Evolutionary conservation across 2,888 invertebrate species (phyloP), one percentile per base, ranked within the genome.

Genomic region (Andrena dorsata): DNA sequence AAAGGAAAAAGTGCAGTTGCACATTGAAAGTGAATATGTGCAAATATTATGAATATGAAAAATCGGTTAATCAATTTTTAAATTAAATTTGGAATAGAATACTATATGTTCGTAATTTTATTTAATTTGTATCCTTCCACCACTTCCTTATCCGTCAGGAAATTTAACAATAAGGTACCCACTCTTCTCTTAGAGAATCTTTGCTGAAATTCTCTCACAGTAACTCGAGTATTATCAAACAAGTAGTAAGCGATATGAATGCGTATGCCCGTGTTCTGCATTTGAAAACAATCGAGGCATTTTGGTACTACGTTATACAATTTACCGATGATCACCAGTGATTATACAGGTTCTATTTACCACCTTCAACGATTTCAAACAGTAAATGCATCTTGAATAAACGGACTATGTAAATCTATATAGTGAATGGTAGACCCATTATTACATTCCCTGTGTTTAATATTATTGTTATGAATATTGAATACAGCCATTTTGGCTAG

Each of bases 271-370:
- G 20, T 53, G 8, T 53, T 53, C 23, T 53, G 53, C n/a, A 53
- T 53, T 53, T 53, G 20, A n/a, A 20, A 53, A 53, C 53, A 53
- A 53, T 20, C 23, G 53, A n/a, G 53, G 53, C 23, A 53, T 23
- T 53, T 23, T 53, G 23, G 53, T 53, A 53, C n/a, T 20, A 53
- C 53, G 53, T 53, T 53, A 53, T 23, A 53, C 23, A 53, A 53
- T 53, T 53, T 53, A 10, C 23, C 23, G 53, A 53, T 53, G 8
- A 53, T 53, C 23, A 53, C 20, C 20, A 20, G 20, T 23, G n/a
- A 8, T 10, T n/a, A 53, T 20, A 8, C 20, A 20, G 20, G 8
- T 23, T 53, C 53, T 20, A 53, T 53, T 20, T 53, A 53, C 8
- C 53, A 53, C 53, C 53, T n/a, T 20, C 20, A 53, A 53, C 2